These are phyloP conservation scores for Drosophila auraria DNA, from an alignment of 1,140 invertebrate genomes.

Conservation along the genomic window DNA sequence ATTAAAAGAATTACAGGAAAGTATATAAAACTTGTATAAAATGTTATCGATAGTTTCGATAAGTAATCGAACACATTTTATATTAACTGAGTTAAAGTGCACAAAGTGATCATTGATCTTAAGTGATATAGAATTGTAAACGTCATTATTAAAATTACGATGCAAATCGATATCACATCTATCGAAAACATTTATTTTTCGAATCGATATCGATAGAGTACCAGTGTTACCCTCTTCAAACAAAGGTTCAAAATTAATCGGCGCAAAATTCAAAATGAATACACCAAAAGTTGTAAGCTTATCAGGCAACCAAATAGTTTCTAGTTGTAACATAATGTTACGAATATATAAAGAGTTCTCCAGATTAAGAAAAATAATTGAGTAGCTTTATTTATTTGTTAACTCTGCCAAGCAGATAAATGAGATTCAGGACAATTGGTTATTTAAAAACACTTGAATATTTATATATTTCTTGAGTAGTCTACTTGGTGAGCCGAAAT, in stretches of 20 bases:
- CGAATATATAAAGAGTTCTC: neutral
- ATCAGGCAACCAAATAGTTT: no score
- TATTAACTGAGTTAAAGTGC: no score
- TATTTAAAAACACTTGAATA: neutral
- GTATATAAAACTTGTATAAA: neutral
- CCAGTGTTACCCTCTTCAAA: neutral
- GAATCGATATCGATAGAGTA: neutral
- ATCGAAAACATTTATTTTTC: neutral
- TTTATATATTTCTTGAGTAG: neutral
- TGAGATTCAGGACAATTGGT: neutral
- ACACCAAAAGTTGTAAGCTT: no score
- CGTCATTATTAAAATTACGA: neutral
- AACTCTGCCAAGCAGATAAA: neutral
- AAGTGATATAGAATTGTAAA: no score
- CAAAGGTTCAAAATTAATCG: neutral
- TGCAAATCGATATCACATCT: neutral
- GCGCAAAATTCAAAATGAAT: neutral
- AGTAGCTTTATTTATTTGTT: conserved; percentile 3
- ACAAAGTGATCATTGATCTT: no score
- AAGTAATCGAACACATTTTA: no score
- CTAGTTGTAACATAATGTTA: no score
- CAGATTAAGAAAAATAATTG: neutral
- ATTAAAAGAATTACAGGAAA: no score
- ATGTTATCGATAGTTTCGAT: neutral
- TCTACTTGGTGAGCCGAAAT: neutral